Percentiles rank a stretch among this genome's conserved stretches.
Conservation (phyloP, 2,113 vertebrate genomes). For the Oryctolagus cuniculus region mOryCun1.1 NC_091445.1:94980501-94981000, state of each 20-base stretch:
- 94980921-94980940: not conserved
- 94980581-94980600: not conserved
- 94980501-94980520: fast-evolving
- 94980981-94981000: too few species aligned
- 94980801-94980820: not conserved
- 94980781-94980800: not conserved
- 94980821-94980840: not conserved
- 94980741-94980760: not conserved
- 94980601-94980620: not conserved
- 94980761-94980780: not conserved
- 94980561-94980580: fast-evolving
- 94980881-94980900: not conserved
- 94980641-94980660: not conserved
- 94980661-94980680: not conserved
- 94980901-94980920: not conserved
- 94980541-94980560: not conserved
- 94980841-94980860: slow-evolving; percentile 17
- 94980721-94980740: fast-evolving
- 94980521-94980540: fast-evolving
- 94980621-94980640: not conserved
- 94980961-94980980: too few species aligned
- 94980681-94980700: too few species aligned
- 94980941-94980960: too few species aligned
- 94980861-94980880: not conserved
- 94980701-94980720: fast-evolving